These are phyloP conservation scores for Cephus pulcher DNA, from an alignment of 2,888 invertebrate species.

Conservation along the genomic window DNA sequence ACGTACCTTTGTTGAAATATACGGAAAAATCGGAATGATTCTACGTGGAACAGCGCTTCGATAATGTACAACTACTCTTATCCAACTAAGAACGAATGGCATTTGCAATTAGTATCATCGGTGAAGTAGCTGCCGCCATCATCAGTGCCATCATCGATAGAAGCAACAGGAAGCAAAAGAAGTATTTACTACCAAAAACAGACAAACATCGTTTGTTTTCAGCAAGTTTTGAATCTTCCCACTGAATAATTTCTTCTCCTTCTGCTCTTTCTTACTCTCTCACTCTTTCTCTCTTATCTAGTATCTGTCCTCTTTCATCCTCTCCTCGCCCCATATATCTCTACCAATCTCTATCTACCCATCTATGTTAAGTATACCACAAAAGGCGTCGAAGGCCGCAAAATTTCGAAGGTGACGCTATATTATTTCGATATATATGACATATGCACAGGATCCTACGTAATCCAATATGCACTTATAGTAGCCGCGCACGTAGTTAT, in stretches of 20 bases:
- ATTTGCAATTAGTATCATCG: background rate
- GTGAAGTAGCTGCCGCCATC: background rate
- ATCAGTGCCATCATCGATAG: background rate
- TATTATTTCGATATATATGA: constrained; percentile 16
- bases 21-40: background rate
- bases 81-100: background rate
- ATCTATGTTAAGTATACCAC: constrained; percentile 10
- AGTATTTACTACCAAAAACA: background rate
- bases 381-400: constrained; percentile 28
- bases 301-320: constrained; percentile 13
- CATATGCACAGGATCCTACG: constrained; percentile 1
- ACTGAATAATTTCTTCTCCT: background rate
- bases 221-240: background rate
- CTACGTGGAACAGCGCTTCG: background rate
- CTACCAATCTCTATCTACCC: background rate
- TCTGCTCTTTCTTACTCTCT: no score
- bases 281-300: constrained; percentile 1
- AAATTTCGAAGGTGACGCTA: constrained; percentile 15
- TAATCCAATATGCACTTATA: background rate
- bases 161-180: background rate
- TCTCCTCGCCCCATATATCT: background rate
- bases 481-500: background rate
- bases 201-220: background rate
- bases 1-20: background rate
- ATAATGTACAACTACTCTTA: background rate